These are phyloP conservation scores for Andrena bicolor DNA, from an alignment of 2,888 invertebrate species.

Conservation along the genomic window DNA sequence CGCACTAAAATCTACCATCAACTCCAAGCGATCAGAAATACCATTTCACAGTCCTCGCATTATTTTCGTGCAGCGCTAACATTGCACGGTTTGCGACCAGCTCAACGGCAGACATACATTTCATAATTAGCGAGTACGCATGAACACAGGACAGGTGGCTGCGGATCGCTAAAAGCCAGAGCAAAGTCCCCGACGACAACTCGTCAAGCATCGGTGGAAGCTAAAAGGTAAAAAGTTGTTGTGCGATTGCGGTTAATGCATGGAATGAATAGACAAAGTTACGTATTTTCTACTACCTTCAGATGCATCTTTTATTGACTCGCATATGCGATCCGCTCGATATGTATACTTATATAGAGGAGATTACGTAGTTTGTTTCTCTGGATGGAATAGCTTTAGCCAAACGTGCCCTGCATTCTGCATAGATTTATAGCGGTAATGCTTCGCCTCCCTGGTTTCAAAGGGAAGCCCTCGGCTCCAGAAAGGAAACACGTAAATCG, in stretches of 20 bases:
- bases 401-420: constrained; percentile 38
- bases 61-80: background rate
- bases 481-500: constrained; percentile 61
- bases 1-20: background rate
- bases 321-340: background rate
- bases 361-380: background rate
- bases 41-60: background rate
- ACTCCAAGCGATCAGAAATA: background rate
- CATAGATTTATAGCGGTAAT: constrained; percentile 39
- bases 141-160: constrained; percentile 23
- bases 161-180: constrained; percentile 40
- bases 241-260: constrained; percentile 49
- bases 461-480: constrained; percentile 33
- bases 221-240: constrained; percentile 47
- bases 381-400: constrained; percentile 26
- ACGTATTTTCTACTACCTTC: constrained; percentile 12
- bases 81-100: background rate
- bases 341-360: constrained; percentile 9
- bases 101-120: constrained; percentile 1
- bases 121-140: constrained; percentile 41
- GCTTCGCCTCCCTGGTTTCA: constrained; percentile 23
- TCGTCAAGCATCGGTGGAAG: constrained; percentile 22
- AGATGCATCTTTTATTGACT: constrained; percentile 28
- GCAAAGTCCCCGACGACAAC: constrained; percentile 29
- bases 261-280: constrained; percentile 42